Conservation (phyloP, 1,140 invertebrate genomes). For the Calephelis nemesis region DNA sequence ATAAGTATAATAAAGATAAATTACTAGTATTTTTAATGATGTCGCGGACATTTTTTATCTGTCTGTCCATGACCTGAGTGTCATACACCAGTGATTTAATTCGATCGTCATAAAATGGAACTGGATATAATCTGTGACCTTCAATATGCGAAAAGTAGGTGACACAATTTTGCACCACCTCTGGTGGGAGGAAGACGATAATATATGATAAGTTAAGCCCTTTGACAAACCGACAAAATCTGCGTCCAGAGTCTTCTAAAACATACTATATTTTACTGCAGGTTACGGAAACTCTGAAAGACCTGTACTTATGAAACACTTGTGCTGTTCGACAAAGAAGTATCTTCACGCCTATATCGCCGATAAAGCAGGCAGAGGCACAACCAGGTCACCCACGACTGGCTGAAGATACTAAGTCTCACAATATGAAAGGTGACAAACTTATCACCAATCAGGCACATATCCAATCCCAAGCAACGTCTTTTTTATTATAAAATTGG, state of each 20-base stretch:
- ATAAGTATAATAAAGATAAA: constrained; percentile 18
- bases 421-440: too few species aligned
- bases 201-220: constrained; percentile 54
- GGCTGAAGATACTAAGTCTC: too few species aligned
- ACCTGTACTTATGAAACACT: too few species aligned
- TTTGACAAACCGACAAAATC: constrained; percentile 19
- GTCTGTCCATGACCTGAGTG: constrained; percentile 56
- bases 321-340: too few species aligned
- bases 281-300: too few species aligned
- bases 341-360: too few species aligned
- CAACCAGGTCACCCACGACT: too few species aligned
- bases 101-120: constrained; percentile 50
- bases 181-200: constrained; percentile 43
- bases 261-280: too few species aligned
- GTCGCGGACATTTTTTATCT: constrained; percentile 45
- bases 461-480: too few species aligned
- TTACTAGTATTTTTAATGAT: constrained; percentile 28
- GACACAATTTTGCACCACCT: constrained; percentile 62
- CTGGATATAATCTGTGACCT: constrained; percentile 61
- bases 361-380: too few species aligned
- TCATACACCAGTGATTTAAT: constrained; percentile 42
- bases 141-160: constrained; percentile 65
- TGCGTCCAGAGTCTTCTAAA: not conserved
- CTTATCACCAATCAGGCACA: too few species aligned
- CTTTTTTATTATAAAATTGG: too few species aligned